Conservation (phyloP, 2,888 invertebrate genomes). For the Argyresthia albistria region DNA sequence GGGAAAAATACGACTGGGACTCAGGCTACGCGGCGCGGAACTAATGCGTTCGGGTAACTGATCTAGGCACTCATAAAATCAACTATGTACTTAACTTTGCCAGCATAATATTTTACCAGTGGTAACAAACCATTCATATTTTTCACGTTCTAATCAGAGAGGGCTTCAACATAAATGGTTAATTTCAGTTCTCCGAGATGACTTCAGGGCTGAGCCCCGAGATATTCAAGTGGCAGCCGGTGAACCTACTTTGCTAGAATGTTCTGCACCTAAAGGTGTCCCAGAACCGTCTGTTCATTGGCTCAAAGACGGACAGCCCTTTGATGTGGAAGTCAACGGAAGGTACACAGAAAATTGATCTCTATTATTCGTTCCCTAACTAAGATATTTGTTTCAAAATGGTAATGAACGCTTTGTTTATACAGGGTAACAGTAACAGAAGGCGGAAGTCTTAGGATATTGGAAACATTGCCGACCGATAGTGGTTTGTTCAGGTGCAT, state of each 20-base stretch:
- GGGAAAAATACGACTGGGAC: too few relatives aligned
- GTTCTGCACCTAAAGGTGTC: constrained; percentile 94
- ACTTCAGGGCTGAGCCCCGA: constrained; percentile 92
- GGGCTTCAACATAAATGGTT: neutral
- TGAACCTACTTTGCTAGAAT: constrained; percentile 92
- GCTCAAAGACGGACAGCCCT: constrained; percentile 82
- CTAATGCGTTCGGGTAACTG: too few relatives aligned
- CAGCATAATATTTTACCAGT: too few relatives aligned
- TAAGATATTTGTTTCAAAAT: neutral
- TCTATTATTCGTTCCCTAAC: neutral
- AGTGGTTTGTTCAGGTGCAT: constrained; percentile 94
- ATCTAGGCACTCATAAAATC: too few relatives aligned
- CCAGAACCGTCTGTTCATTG: constrained; percentile 95
- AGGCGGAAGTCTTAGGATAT: constrained; percentile 91
- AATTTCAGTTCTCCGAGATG: constrained; percentile 90
- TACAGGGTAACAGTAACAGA: constrained; percentile 85
- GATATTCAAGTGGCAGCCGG: constrained; percentile 95
- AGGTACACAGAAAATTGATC: constrained; percentile 49
- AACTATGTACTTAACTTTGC: too few relatives aligned
- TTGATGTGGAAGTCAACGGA: constrained; percentile 76
- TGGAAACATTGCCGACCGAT: constrained; percentile 89
- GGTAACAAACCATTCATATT: too few relatives aligned
- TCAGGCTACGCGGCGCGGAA: too few relatives aligned
- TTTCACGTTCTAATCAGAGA: too few relatives aligned
- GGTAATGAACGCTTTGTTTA: neutral